Evolutionary conservation across 2,888 invertebrate genomes (phyloP).

Genomic region (Cerastis leucographa): DNA sequence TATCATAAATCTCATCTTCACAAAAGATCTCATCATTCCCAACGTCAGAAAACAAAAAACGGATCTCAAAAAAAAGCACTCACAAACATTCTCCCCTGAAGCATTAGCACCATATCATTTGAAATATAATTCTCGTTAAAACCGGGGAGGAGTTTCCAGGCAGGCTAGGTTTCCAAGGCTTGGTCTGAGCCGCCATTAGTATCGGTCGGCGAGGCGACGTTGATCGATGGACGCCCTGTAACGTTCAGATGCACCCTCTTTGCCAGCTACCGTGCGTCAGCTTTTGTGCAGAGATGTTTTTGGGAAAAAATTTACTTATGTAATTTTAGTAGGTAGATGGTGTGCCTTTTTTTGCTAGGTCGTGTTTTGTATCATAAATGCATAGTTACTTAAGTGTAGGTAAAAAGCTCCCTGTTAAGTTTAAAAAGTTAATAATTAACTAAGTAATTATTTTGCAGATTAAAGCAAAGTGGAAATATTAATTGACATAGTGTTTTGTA

Average conservation of each 20-base stretch:
- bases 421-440: neutral
- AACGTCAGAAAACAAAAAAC: neutral
- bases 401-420: neutral
- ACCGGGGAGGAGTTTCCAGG: constrained; percentile 56
- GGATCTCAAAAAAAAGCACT: constrained; percentile 11
- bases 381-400: neutral
- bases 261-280: constrained; percentile 49
- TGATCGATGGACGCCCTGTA: constrained; percentile 80
- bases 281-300: constrained; percentile 52
- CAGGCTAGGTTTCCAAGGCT: constrained; percentile 70
- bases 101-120: constrained; percentile 58
- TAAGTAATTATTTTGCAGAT: neutral
- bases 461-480: neutral
- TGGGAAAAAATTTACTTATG: constrained; percentile 16
- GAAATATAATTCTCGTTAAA: constrained; percentile 65
- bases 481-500: neutral
- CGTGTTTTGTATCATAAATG: neutral
- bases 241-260: constrained; percentile 72
- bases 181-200: constrained; percentile 80
- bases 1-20: neutral
- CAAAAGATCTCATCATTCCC: neutral
- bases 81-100: constrained; percentile 27
- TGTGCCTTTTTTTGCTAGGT: neutral
- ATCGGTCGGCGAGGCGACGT: constrained; percentile 79
- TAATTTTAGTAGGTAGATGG: constrained; percentile 21